Evolutionary conservation across 2,797 vertebrate genomes (phyloP).

Genomic region (Neomorphus geoffroyi): DNA sequence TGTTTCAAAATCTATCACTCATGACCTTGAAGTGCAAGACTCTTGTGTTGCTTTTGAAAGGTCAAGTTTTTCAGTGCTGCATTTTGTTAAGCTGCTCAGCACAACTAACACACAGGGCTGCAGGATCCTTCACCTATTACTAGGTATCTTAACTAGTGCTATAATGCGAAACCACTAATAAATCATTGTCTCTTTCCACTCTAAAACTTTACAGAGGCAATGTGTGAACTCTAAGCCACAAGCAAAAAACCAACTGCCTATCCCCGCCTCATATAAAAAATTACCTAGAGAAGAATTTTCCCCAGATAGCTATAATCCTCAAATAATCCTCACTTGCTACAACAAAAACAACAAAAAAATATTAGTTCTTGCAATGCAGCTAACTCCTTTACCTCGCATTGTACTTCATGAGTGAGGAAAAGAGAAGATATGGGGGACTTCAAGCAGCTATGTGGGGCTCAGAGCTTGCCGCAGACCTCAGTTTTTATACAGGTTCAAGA

Average conservation of each 20-base stretch:
- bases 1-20: slow-evolving; percentile 43
- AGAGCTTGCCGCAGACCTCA: background rate
- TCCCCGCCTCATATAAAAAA: slow-evolving; percentile 10
- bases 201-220: background rate
- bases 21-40: background rate
- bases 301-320: slow-evolving; percentile 28
- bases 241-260: background rate
- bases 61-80: background rate
- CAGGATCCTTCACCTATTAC: background rate
- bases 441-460: background rate
- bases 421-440: fast-evolving
- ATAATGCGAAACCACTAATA: background rate
- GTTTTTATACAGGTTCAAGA: background rate
- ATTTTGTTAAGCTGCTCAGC: background rate
- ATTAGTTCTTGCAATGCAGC: background rate
- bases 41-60: background rate
- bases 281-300: slow-evolving; percentile 33
- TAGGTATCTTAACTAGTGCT: background rate
- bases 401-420: background rate
- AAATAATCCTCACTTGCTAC: slow-evolving; percentile 15
- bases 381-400: background rate
- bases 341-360: slow-evolving; percentile 19
- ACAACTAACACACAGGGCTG: background rate
- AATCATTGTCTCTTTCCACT: background rate
- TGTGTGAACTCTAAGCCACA: slow-evolving; percentile 5